A percentile compares a stretch with the other conserved stretches of the same genome.
These are phyloP conservation scores for Strix aluco DNA, from an alignment of 2,113 vertebrate genomes.

Conservation along the genomic window DNA sequence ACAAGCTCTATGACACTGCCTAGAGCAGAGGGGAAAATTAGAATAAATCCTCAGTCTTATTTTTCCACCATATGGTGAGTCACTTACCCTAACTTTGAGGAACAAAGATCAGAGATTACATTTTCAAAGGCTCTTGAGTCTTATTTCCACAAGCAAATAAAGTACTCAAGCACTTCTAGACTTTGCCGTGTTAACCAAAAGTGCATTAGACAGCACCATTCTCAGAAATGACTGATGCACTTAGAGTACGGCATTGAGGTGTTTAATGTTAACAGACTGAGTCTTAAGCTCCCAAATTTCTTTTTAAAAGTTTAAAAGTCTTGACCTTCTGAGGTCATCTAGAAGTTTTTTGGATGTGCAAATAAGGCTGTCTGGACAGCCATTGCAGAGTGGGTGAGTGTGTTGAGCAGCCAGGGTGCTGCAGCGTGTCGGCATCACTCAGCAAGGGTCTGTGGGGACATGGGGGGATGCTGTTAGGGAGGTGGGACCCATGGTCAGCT, in stretches of 20 bases:
- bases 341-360: background rate
- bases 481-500: background rate
- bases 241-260: background rate
- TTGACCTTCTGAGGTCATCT: background rate
- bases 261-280: background rate
- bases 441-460: background rate
- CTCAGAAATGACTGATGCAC: background rate
- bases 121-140: background rate
- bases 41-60: background rate
- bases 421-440: accelerated
- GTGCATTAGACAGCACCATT: background rate
- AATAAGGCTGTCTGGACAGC: background rate
- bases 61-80: background rate
- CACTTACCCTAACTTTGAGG: background rate
- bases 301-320: background rate
- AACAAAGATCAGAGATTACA: background rate
- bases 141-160: background rate
- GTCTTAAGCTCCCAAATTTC: background rate
- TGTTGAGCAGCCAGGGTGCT: accelerated
- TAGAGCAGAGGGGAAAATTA: background rate
- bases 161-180: background rate
- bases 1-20: background rate
- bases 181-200: background rate
- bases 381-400: background rate
- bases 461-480: background rate